These are phyloP conservation scores for Pogona vitticeps DNA, from an alignment of 2,113 vertebrate species.

Conservation along the genomic window DNA sequence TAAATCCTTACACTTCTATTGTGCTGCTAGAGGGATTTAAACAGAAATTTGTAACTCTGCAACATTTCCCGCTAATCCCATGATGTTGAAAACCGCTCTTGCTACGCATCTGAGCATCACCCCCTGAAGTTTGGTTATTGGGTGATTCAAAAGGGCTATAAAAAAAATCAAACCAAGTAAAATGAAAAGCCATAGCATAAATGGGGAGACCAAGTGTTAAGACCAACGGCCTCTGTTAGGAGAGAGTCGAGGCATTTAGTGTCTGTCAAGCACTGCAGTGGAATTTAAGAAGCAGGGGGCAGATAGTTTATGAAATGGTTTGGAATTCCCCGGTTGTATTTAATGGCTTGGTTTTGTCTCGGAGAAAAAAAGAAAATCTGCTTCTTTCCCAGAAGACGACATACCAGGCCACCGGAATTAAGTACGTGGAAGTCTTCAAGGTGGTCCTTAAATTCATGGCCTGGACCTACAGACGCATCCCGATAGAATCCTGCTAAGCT, in stretches of 20 bases:
- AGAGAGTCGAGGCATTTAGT: neutral
- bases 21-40: no score
- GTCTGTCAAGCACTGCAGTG: neutral
- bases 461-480: slow-evolving; percentile 16
- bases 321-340: neutral
- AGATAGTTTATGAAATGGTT: neutral
- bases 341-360: neutral
- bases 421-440: slow-evolving; percentile 1
- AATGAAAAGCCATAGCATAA: neutral
- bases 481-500: slow-evolving; percentile 41
- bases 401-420: neutral
- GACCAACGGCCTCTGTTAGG: neutral
- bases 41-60: no score
- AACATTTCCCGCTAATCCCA: no score
- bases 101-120: neutral
- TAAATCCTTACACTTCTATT: no score
- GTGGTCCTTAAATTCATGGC: slow-evolving; percentile 39
- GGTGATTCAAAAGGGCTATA: neutral
- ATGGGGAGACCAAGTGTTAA: no score
- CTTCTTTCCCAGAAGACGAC: slow-evolving; percentile 9
- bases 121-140: neutral
- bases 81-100: neutral
- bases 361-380: neutral
- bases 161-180: neutral
- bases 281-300: neutral